These are phyloP conservation scores for Gobiocypris rarus DNA, from an alignment of 2,113 vertebrate species.

Conservation along the genomic window DNA sequence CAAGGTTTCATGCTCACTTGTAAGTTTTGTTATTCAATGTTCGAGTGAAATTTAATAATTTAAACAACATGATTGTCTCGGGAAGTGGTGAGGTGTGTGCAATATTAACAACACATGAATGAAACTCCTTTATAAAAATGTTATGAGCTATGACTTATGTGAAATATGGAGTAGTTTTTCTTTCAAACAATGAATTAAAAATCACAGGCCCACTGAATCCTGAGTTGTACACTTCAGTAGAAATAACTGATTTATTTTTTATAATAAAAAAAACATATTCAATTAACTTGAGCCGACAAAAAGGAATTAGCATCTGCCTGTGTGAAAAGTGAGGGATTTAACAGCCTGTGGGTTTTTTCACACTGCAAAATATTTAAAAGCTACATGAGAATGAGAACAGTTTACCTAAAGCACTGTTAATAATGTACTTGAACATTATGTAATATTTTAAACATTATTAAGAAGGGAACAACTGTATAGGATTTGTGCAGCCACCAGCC, in stretches of 20 bases:
- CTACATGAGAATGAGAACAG: not conserved
- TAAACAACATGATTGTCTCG: no score
- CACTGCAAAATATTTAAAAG: not conserved
- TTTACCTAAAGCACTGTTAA: not conserved
- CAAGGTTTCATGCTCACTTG: not conserved
- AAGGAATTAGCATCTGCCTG: constrained; percentile 12
- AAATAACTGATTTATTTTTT: not conserved
- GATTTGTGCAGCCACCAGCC: not conserved
- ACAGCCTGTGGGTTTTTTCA: no score
- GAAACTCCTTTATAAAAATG: not conserved
- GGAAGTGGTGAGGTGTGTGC: not conserved
- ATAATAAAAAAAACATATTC: not conserved
- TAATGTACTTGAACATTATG: no score
- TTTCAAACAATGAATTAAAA: not conserved
- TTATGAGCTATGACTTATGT: not conserved
- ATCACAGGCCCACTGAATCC: not conserved
- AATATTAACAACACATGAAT: constrained; percentile 2
- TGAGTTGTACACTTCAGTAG: not conserved
- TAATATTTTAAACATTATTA: not conserved
- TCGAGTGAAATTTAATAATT: not conserved
- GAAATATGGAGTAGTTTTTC: constrained; percentile 1
- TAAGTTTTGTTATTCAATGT: not conserved
- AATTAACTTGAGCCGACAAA: constrained; percentile 16
- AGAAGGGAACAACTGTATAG: not conserved
- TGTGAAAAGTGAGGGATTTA: not conserved